Evolutionary conservation across 2,113 vertebrate genomes (phyloP).

Genomic region (Stigmatopora argus): DNA sequence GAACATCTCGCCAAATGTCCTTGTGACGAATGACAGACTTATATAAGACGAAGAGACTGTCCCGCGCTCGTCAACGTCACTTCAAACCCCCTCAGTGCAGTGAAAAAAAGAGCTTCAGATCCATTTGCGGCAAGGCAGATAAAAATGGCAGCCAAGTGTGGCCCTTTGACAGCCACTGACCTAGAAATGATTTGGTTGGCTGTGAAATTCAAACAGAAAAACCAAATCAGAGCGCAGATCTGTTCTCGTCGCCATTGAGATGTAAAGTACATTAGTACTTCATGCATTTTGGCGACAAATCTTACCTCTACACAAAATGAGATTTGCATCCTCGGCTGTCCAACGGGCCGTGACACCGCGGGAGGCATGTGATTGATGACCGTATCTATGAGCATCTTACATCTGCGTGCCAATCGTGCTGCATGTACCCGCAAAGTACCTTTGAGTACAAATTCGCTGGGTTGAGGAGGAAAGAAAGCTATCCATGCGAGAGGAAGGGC

Average conservation of each 20-base stretch:
- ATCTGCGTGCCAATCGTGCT: conserved; percentile 29
- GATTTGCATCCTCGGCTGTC: not conserved
- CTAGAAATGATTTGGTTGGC: conserved; percentile 61
- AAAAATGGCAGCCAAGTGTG: conserved; percentile 56
- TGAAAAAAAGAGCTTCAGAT: conserved; percentile 47
- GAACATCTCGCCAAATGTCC: not conserved
- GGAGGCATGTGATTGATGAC: conserved; percentile 18
- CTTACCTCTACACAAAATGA: not conserved
- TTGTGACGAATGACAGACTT: conserved; percentile 18
- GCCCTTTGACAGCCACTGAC: conserved; percentile 61
- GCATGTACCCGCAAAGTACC: conserved; percentile 36
- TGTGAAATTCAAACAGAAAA: conserved; percentile 37
- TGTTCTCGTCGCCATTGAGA: conserved; percentile 10
- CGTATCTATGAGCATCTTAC: conserved; percentile 28
- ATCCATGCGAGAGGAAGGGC: not conserved
- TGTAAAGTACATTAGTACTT: conserved; percentile 34
- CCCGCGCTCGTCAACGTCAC: conserved; percentile 35
- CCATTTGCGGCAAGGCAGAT: conserved; percentile 56
- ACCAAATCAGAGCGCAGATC: conserved; percentile 41
- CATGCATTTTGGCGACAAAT: not conserved
- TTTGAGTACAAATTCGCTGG: conserved; percentile 6
- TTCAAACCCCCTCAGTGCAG: conserved; percentile 11
- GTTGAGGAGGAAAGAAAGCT: not conserved
- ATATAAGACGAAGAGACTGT: conserved; percentile 29
- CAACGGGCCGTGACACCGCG: conserved; percentile 14